These are phyloP conservation scores for Ernsta delagoae DNA, from an alignment of 2,888 invertebrate species.

Conservation along the genomic window DNA sequence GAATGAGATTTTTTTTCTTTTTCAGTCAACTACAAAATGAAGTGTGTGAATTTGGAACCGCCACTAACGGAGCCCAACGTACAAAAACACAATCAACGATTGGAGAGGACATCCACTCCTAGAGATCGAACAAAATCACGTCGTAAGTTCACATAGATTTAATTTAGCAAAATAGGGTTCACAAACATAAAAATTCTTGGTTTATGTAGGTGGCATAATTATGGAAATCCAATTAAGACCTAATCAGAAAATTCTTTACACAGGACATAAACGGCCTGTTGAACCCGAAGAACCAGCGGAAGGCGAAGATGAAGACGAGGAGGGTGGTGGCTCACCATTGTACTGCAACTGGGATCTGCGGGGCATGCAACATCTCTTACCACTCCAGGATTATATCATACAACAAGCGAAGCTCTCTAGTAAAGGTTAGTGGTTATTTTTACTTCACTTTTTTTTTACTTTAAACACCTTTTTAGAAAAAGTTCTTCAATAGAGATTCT, in stretches of 20 bases:
- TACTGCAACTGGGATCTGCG: slow-evolving; percentile 90
- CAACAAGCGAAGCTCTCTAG: slow-evolving; percentile 93
- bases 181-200: too few relatives aligned
- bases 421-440: slow-evolving; percentile 48
- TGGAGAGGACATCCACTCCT: slow-evolving; percentile 74
- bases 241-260: too few relatives aligned
- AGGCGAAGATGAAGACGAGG: slow-evolving; percentile 84
- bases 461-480: too few relatives aligned
- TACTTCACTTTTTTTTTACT: too few relatives aligned
- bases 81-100: slow-evolving; percentile 80
- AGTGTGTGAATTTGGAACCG: slow-evolving; percentile 68
- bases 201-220: too few relatives aligned
- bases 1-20: too few relatives aligned
- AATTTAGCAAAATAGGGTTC: too few relatives aligned
- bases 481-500: too few relatives aligned
- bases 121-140: slow-evolving; percentile 77
- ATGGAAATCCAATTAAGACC: too few relatives aligned
- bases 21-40: too few relatives aligned
- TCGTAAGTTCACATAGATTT: slow-evolving; percentile 56
- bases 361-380: slow-evolving; percentile 90
- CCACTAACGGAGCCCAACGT: slow-evolving; percentile 80
- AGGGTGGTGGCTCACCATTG: slow-evolving; percentile 86
- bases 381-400: slow-evolving; percentile 94
- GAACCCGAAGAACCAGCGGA: slow-evolving; percentile 63
- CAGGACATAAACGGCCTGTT: slow-evolving; percentile 61